Evolutionary conservation across 2,797 vertebrate genomes (phyloP), one percentile per base, ranked within the genome.

Genomic region (Propithecus deckenii): DNA sequence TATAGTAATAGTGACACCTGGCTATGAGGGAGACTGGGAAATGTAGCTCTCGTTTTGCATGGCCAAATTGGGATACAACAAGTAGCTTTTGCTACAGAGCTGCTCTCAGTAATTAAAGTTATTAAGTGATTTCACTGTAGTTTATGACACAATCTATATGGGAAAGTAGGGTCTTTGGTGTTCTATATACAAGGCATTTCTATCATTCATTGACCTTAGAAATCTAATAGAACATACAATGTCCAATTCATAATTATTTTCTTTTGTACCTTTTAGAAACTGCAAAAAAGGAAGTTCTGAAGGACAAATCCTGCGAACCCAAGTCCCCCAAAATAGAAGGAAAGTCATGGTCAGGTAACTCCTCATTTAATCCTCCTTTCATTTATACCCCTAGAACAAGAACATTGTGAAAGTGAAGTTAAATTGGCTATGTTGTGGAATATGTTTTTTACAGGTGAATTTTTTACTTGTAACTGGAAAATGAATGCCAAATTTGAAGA

Each of bases 261-360:
- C 13, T 96, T 96, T 96, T 93, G 65, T 52, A 90, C 85, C 93
- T 94, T 95, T 97, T 96, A 98, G 98, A 78, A 91, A 11, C 7
- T 38, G n/a, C 75, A 97, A 67, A 92, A 81, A 79, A 71, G 25
- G 52, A 94, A 81, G 12, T 28, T 90, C 59, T 85, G 25, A 95
- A 90, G 92, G 84, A 92, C 35, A 86, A 96, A 89, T 43, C 83
- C 61, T 98, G 95, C 86, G 96, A 98, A 55, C 93, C 80, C 35
- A 98, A 89, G 67, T 78, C 93, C 11, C 96, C 93, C 2, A 1
- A 95, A 57, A 87, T 98, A 92, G 98, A 98, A 46, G 98, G 97
- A 67, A 97, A 92, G n/a, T 74, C 94, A 9, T 98, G 98, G 98
- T 97, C 98, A 98, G 98, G 98, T 99, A 81, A 98, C 18, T 91